Evolutionary conservation across 2,797 vertebrate genomes (phyloP), one percentile per base, ranked within the genome.

Genomic region (Galaxias olidus): DNA sequence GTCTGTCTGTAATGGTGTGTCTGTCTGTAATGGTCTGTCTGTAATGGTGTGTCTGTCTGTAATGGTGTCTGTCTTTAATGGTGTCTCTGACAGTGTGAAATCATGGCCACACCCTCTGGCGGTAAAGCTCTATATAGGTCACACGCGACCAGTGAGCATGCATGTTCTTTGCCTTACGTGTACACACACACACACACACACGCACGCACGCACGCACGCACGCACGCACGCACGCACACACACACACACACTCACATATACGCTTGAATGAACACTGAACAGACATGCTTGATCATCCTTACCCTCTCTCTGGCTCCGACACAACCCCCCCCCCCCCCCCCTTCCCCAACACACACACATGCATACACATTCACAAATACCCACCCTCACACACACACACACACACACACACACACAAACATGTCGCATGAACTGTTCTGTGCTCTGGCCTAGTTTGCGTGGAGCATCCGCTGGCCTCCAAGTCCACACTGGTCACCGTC

Each of bases 21-120:
- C 40, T 18, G 10, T 47, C 9, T 10, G 45, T 47, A 47, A n/a
- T n/a, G n/a, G n/a, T n/a, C n/a, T n/a, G n/a, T n/a, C n/a, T n/a
- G n/a, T n/a, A n/a, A n/a, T n/a, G n/a, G 18, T 6, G 1, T n/a
- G 11, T 51, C 40, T 18, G 10, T 47, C 9, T 10, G 45, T 47
- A 47, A n/a, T n/a, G n/a, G 1, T n/a, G 11, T 51, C 40, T 18
- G 10, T 47, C 9, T 10, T 3, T 47, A 47, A 10, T 20, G 9
- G 10, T 47, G 3, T 10, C 9, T 58, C 65, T 56, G 44, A 61
- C 55, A 57, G 63, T 66, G 44, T 52, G 66, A 67, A 58, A 7
- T 44, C 55, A 47, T 58, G 48, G 60, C 20, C 65, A 72, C 76
- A 67, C 58, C 58, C 53, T 59, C 51, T 53, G 67, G 65, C 63